A percentile compares a stretch with the other conserved stretches of the same genome.
Conservation (phyloP, 2,797 vertebrate species). For the Lacerta bilineata region DNA sequence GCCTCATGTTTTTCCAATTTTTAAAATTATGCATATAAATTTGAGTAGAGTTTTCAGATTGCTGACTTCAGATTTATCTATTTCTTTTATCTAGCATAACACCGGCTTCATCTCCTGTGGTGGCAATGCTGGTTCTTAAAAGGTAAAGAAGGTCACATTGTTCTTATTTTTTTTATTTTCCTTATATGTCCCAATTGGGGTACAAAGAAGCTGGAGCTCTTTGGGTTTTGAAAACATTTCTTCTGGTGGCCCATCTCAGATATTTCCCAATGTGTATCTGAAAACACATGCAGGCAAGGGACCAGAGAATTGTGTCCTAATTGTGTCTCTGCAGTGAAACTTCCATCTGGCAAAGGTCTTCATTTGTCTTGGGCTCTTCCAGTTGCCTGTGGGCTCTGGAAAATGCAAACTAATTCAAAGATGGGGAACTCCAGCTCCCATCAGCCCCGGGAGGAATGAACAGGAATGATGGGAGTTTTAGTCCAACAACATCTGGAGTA, state of each 20-base stretch:
- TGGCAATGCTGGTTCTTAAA: too few species aligned
- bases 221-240: neutral
- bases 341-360: neutral
- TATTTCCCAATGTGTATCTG: neutral
- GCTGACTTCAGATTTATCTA: neutral
- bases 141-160: conserved; percentile 13
- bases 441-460: too few species aligned
- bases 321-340: neutral
- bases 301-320: neutral
- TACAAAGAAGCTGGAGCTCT: neutral
- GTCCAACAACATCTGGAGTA: too few species aligned
- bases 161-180: too few species aligned
- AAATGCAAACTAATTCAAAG: too few species aligned
- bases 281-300: neutral
- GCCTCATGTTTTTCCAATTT: too few species aligned
- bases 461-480: too few species aligned
- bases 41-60: neutral
- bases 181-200: too few species aligned
- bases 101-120: neutral
- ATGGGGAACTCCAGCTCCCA: too few species aligned
- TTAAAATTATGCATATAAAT: neutral
- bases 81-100: too few species aligned
- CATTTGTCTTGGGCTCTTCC: too few species aligned
- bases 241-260: neutral
- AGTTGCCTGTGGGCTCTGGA: too few species aligned